Evolutionary conservation across 2,113 vertebrate genomes (phyloP), one percentile per base, ranked within the genome.

Genomic region (Pimephales promelas): DNA sequence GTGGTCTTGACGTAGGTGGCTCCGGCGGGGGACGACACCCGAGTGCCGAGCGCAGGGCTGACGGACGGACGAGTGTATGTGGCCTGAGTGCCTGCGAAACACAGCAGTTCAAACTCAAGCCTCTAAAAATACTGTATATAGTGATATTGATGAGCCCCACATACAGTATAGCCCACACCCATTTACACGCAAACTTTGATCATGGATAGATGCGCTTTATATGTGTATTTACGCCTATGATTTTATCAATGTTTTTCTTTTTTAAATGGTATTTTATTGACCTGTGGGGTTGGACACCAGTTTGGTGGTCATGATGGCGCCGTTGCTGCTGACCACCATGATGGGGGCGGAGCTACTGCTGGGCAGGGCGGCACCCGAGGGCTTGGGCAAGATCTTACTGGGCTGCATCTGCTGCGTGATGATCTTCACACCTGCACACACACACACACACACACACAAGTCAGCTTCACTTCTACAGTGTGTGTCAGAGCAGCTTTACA

Each of bases 251-350:
- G 6, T 7, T 6, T 5, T 36, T 36, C 7, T 40, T 40, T 7
- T 36, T 36, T 36, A 1, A 7, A 9, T 40, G 0, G 9, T 40
- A 40, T 40, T 8, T 40, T 0, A 40, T 1, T 40, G 91, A 99
- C 98, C 98, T 92, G 98, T 96, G 82, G 97, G 95, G 89, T 97
- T 95, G 80, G 97, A 97, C 88, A 98, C 96, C 91, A 98, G 93
- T 87, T 99, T 99, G 87, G 98, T 98, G 87, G 98, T 98, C 97
- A 99, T 98, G 89, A 99, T 96, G 91, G 98, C 96, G 79, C 97
- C 98, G 73, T 99, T 99, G 94, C 97, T 99, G 92, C 98, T 99
- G 91, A 99, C 97, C 80, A 99, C 98, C 98, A 99, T 98, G 89
- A 99, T 97, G 85, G 98, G 98, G 22, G 97, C 96, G 87, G 96